Percentiles rank a stretch among this genome's conserved stretches.
phyloP scores from a whole-genome alignment of 2,113 vertebrate genomes.

The Dicentrarchus labrax region DNA sequence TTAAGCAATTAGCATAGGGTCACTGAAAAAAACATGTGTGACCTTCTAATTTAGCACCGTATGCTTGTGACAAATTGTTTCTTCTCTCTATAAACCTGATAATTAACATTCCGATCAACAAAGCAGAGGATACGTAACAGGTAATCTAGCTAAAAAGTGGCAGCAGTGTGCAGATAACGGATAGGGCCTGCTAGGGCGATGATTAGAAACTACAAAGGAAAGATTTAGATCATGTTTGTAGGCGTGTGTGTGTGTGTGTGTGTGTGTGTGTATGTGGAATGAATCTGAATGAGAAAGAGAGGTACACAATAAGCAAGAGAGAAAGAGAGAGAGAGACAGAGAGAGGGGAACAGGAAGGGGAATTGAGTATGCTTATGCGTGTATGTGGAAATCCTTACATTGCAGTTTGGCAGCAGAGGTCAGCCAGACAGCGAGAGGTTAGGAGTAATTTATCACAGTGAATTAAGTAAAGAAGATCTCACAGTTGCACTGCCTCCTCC shows the following conservation, averaged over 20 bases:
- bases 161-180: constrained; percentile 17
- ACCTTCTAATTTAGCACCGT: constrained; percentile 37
- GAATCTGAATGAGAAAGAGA: constrained; percentile 31
- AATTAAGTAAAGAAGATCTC: constrained; percentile 55
- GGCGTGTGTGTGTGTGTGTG: constrained; percentile 30
- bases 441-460: constrained; percentile 53
- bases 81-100: constrained; percentile 40
- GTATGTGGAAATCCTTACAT: constrained; percentile 51
- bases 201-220: constrained; percentile 69
- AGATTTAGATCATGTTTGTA: constrained; percentile 73
- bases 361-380: constrained; percentile 3
- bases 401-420: constrained; percentile 55
- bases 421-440: constrained; percentile 24
- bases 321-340: neutral
- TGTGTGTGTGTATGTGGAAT: constrained; percentile 29
- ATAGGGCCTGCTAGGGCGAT: constrained; percentile 46
- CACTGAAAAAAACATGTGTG: neutral
- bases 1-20: constrained; percentile 54
- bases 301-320: constrained; percentile 12
- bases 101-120: constrained; percentile 65
- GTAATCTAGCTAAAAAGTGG: constrained; percentile 61
- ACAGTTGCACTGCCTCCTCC: constrained; percentile 3
- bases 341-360: neutral
- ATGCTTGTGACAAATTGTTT: constrained; percentile 34
- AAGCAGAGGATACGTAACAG: constrained; percentile 41